Evolutionary conservation across 1,140 invertebrate species (phyloP).

Genomic region (Habropoda laboriosa): DNA sequence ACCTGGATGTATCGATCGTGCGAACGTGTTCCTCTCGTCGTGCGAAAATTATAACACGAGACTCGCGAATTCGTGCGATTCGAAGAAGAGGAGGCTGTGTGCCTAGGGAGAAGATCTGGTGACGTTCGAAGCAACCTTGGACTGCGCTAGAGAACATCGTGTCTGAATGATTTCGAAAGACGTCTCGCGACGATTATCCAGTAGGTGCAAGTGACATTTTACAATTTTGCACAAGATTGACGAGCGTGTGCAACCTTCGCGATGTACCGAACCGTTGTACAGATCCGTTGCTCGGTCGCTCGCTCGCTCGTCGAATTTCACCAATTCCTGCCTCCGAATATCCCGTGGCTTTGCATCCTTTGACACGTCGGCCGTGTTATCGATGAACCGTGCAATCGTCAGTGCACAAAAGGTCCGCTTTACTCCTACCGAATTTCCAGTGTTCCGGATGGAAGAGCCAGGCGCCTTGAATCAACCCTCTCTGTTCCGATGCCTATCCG

Average conservation of each 20-base stretch:
- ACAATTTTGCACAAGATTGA: background rate
- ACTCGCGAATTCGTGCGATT: background rate
- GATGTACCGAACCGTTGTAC: background rate
- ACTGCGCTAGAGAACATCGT: no score
- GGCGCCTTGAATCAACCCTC: background rate
- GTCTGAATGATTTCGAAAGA: background rate
- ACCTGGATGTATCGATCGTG: background rate
- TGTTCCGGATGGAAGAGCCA: slow-evolving; percentile 9
- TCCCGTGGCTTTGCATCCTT: slow-evolving; percentile 4
- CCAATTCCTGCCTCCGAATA: background rate
- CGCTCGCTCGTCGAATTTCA: slow-evolving; percentile 9
- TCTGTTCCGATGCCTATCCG: background rate
- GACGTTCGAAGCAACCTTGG: background rate
- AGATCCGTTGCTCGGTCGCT: no score
- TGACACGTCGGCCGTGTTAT: slow-evolving; percentile 21
- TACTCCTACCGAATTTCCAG: slow-evolving; percentile 25
- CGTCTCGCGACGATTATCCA: no score
- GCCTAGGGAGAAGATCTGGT: background rate
- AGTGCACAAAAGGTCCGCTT: slow-evolving; percentile 13
- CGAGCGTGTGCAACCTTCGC: background rate
- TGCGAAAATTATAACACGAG: background rate
- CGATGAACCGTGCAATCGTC: slow-evolving; percentile 7
- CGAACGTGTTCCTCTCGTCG: background rate
- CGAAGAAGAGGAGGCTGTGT: background rate
- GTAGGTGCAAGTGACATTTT: slow-evolving; percentile 5